phyloP scores from a whole-genome alignment of 2,797 vertebrate species.

The Cuculus canorus region DNA sequence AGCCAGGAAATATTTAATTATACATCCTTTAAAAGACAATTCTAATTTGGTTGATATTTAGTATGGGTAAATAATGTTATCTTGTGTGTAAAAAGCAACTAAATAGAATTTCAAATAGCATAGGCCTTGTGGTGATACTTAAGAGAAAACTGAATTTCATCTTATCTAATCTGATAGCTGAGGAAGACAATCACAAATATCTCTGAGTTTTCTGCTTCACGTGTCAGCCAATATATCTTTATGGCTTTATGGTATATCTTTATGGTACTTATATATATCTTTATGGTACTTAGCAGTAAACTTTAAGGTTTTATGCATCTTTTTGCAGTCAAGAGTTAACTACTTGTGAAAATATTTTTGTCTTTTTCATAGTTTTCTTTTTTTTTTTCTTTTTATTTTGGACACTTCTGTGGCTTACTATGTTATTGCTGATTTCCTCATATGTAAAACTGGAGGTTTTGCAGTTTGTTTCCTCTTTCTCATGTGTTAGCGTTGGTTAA shows the following conservation, averaged over 20 bases:
- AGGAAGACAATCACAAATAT: neutral
- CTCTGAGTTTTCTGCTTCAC: neutral
- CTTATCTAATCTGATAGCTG: neutral
- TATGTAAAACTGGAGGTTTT: neutral
- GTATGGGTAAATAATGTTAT: neutral
- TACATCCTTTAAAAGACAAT: neutral
- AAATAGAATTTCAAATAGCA: neutral
- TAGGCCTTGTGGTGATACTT: neutral
- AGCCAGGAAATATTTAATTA: neutral
- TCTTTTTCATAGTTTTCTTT: accelerated
- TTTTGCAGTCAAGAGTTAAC: neutral
- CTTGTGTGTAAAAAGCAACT: neutral
- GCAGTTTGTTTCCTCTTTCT: neutral
- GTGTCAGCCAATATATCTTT: neutral
- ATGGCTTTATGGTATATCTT: no score
- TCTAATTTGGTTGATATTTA: neutral
- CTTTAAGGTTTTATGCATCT: neutral
- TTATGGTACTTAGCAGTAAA: neutral
- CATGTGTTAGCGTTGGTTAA: neutral
- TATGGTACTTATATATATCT: neutral
- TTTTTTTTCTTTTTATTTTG: neutral
- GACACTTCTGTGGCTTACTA: neutral
- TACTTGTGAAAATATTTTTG: neutral
- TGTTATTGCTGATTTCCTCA: neutral
- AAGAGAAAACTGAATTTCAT: neutral